Base-by-base conservation (phyloP, 1,140 invertebrate species). In the Periplaneta americana region DNA sequence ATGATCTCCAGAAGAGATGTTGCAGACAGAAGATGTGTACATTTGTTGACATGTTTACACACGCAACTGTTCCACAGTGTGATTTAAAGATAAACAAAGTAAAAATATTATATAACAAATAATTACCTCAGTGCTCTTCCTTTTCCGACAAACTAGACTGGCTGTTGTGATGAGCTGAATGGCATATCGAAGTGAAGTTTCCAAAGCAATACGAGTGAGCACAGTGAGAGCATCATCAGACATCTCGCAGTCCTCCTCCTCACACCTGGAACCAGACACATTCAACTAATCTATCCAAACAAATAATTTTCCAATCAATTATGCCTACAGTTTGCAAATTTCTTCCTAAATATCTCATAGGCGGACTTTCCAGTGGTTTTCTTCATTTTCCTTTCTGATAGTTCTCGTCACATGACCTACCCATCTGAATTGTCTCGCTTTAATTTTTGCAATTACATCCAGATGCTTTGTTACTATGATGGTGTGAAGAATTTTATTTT, bases 231-330 rank as follows among this genome's bases (percentile, higher is more conserved):
- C 98, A 88, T 99, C 97, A 35, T 95, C 94, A 8, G 93, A 93
- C 93, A 99, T 96, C 86, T 98, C 95, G 86, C 98, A 98, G 89
- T 99, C 98, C 88, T 99, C 98, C 87, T 99, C 98, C 87, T 99
- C 96, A 86, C 96, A 97, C 80, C 96, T 91, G 83, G 75, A 75
- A 84, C 4, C 80, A 82, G 80, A 33, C 17, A 39, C 10, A 79
- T 34, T 34, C 1, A 34, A 33, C 33, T 31, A 57, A 57, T 57
- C n/a, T 57, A 17, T 39, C 11, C 11, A 39, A 39, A 37, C 1
- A 39, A 39, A 39, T 17, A 15, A 66, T n/a, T n/a, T n/a, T n/a
- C 6, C 48, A n/a, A n/a, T 28, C 39, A 0, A n/a, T 28, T 66
- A 28, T 66, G 0, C 6, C 48, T 28, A 66, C 11, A 66, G 48